Conservation (phyloP, 2,113 vertebrate species). For the Telmatochromis brichardi region DNA sequence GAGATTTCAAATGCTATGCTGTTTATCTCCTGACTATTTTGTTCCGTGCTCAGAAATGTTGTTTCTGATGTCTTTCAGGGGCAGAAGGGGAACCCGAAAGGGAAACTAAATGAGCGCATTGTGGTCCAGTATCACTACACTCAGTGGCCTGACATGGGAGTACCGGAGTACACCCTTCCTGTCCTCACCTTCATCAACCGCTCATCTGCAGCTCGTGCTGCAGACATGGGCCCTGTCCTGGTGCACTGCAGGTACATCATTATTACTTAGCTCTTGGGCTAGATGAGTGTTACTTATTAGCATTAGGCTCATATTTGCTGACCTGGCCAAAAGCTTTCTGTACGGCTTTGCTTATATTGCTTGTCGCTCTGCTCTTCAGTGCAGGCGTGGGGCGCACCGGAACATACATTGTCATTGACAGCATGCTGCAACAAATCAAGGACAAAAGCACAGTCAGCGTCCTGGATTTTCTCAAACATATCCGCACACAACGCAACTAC, state of each 20-base stretch:
- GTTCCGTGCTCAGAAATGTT: neutral
- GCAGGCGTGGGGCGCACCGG: conserved; percentile 97
- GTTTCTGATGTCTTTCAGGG: conserved; percentile 63
- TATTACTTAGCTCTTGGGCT: neutral
- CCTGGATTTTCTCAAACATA: conserved; percentile 98
- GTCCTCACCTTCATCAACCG: conserved; percentile 95
- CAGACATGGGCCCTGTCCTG: conserved; percentile 86
- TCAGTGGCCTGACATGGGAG: conserved; percentile 99
- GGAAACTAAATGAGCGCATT: conserved; percentile 83
- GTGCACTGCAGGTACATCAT: conserved; percentile 93
- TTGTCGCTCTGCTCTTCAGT: conserved; percentile 60
- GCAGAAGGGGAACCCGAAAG: conserved; percentile 89
- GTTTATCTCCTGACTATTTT: neutral
- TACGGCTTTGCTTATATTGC: neutral
- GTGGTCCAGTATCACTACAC: conserved; percentile 98
- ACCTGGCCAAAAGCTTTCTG: neutral
- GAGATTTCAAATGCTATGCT: neutral
- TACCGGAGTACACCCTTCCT: conserved; percentile 91
- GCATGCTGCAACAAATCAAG: conserved; percentile 98
- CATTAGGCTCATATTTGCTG: neutral
- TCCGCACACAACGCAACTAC: conserved; percentile 99
- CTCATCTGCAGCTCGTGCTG: conserved; percentile 80
- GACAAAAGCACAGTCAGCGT: conserved; percentile 98
- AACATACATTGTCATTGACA: conserved; percentile 98
- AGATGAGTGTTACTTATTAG: neutral